These are phyloP conservation scores for Ctenomys sociabilis DNA, from an alignment of 2,113 vertebrate genomes.

Conservation along the genomic window DNA sequence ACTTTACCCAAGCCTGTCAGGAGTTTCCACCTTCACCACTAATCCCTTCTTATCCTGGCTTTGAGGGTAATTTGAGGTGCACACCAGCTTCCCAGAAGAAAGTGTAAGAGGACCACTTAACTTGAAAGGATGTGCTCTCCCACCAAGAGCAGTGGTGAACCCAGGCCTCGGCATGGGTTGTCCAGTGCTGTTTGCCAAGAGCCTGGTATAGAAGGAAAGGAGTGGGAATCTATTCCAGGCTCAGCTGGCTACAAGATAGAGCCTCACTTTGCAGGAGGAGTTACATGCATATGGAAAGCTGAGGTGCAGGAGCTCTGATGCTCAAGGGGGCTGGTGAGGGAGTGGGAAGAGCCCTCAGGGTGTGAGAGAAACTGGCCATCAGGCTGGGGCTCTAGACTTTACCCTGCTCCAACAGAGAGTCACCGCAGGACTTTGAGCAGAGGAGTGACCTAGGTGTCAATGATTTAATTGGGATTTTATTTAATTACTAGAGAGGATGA, in stretches of 20 bases:
- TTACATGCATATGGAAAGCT: not conserved
- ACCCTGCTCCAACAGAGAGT: not conserved
- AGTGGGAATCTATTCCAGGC: not conserved
- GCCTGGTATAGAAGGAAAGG: not conserved
- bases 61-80: not conserved
- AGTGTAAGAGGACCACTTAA: not conserved
- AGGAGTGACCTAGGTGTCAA: not conserved
- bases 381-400: not conserved
- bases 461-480: not conserved
- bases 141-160: not conserved
- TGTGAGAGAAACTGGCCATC: fast-evolving
- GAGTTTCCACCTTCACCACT: not conserved
- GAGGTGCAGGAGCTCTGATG: fast-evolving
- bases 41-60: not conserved
- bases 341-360: not conserved
- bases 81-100: not conserved
- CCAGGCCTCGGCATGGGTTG: not conserved
- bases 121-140: not conserved
- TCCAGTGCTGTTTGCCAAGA: not conserved
- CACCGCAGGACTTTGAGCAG: not conserved
- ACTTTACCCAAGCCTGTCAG: not conserved
- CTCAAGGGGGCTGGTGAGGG: not conserved
- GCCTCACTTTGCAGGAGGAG: not conserved
- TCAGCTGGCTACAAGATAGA: not conserved
- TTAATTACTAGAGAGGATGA: not conserved